phyloP scores from a whole-genome alignment of 2,113 vertebrate genomes.

The Heptranchias perlo region DNA sequence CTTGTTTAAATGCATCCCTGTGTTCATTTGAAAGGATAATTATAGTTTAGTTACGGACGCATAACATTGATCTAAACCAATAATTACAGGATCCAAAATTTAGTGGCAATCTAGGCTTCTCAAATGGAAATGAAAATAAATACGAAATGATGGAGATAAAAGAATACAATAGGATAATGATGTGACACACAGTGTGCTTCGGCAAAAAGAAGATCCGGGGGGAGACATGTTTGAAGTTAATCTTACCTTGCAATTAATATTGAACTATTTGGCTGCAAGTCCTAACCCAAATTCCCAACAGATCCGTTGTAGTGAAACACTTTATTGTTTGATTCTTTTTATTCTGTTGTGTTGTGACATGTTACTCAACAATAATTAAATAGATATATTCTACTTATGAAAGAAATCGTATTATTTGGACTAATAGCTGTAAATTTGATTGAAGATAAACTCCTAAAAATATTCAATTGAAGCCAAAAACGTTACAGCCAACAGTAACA shows the following conservation, averaged over 20 bases:
- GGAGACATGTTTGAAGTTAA: slow-evolving; percentile 18
- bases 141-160: background rate
- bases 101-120: background rate
- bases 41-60: background rate
- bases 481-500: background rate
- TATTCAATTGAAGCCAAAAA: background rate
- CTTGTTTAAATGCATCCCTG: background rate
- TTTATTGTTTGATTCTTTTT: slow-evolving; percentile 8
- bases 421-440: background rate
- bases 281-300: background rate
- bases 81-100: slow-evolving; percentile 25
- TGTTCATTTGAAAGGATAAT: slow-evolving; percentile 20
- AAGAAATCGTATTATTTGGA: background rate
- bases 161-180: slow-evolving; percentile 22
- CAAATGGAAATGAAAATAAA: slow-evolving; percentile 9
- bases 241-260: background rate
- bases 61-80: slow-evolving; percentile 1
- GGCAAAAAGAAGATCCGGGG: background rate
- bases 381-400: background rate
- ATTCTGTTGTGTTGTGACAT: background rate
- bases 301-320: background rate
- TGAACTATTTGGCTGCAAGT: background rate
- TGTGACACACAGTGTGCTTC: slow-evolving; percentile 12
- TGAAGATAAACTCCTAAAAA: background rate
- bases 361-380: background rate